Evolutionary conservation across 2,113 vertebrate genomes (phyloP).

Genomic region (Bubo scandiacus): DNA sequence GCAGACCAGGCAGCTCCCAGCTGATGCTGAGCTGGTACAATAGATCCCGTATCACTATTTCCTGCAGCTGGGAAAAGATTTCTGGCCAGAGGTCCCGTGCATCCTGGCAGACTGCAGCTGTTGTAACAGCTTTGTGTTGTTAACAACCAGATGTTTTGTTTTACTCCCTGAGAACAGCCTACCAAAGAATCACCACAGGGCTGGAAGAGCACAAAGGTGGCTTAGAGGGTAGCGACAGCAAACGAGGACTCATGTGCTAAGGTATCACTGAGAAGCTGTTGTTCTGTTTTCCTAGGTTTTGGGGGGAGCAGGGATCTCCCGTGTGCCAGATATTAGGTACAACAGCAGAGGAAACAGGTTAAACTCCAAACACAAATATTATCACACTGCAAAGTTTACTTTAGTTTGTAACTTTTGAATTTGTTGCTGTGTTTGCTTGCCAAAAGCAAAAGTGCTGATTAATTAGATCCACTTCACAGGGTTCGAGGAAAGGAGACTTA

Average conservation of each 20-base stretch:
- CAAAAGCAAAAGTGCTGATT: neutral
- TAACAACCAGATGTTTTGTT: slow-evolving; percentile 51
- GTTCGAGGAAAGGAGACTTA: neutral
- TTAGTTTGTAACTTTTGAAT: neutral
- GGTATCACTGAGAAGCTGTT: neutral
- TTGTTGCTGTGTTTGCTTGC: slow-evolving; percentile 13
- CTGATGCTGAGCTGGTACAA: neutral
- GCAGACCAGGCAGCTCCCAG: neutral
- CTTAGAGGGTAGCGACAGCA: neutral
- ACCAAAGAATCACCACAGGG: neutral
- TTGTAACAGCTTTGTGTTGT: slow-evolving; percentile 12
- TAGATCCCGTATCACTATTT: neutral
- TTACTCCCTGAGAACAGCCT: neutral
- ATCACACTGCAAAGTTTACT: neutral
- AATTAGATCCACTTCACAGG: neutral
- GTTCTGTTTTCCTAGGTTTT: neutral
- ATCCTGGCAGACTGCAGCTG: slow-evolving; percentile 36
- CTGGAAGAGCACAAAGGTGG: neutral
- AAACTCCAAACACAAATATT: neutral
- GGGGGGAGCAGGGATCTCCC: fast-evolving
- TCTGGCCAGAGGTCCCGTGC: neutral
- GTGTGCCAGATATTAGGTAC: neutral
- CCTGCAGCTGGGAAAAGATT: neutral
- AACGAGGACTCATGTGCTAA: fast-evolving
- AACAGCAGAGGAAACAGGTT: neutral